A percentile compares a stretch with the other conserved stretches of the same genome.
Evolutionary conservation across 2,113 vertebrate species (phyloP).

Genomic region (Pristiophorus japonicus): DNA sequence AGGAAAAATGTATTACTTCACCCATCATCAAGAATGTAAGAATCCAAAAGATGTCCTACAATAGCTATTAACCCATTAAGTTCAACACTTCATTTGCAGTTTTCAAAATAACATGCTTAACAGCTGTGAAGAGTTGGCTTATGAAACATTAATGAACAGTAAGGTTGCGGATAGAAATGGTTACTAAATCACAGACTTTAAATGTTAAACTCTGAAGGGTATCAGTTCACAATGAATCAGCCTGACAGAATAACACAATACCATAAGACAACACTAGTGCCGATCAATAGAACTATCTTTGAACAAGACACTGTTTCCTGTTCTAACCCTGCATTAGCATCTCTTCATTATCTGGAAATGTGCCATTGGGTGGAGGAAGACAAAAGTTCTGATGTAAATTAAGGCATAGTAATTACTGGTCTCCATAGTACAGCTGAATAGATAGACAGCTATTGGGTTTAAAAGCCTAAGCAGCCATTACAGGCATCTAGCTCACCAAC

Average conservation of each 20-base stretch:
- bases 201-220: not conserved
- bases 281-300: conserved; percentile 15
- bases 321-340: conserved; percentile 20
- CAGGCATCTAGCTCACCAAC: not conserved
- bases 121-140: not conserved
- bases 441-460: not conserved
- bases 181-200: not conserved
- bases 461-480: not conserved
- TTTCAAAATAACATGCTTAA: not conserved
- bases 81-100: not conserved
- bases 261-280: not conserved
- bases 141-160: not conserved
- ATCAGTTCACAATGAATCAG: conserved; percentile 17
- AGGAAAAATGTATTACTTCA: not conserved
- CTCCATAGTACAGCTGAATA: not conserved
- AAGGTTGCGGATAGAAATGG: not conserved
- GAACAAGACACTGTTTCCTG: conserved; percentile 1
- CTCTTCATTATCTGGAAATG: conserved; percentile 19
- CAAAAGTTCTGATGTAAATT: conserved; percentile 26
- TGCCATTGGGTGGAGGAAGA: conserved; percentile 17
- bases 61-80: not conserved
- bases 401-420: conserved; percentile 12
- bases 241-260: conserved; percentile 8
- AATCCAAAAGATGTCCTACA: not conserved
- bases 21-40: not conserved